Base-by-base conservation (phyloP, 2,888 invertebrate species). In the Mesopsocus fuscifrons region DNA sequence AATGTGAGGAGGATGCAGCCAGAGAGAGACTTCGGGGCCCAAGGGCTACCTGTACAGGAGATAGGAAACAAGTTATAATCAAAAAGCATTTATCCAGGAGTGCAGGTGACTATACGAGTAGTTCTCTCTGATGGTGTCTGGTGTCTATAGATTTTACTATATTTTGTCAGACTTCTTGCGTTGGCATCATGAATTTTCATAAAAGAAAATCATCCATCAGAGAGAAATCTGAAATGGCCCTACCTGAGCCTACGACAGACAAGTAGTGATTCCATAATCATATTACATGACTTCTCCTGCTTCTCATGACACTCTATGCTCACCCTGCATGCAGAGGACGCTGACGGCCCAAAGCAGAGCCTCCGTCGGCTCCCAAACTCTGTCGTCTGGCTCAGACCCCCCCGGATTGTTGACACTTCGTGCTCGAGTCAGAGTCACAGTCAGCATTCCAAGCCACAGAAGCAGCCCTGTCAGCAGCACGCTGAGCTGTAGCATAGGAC, bases 281-380 rank as follows among this genome's bases (percentile, higher is more conserved):
- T n/a, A n/a, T n/a, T n/a, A n/a, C n/a, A n/a, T n/a, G n/a, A n/a
- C n/a, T n/a, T n/a, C n/a, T n/a, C n/a, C n/a, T n/a, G n/a, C n/a
- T n/a, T n/a, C n/a, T n/a, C n/a, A n/a, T n/a, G n/a, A n/a, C n/a
- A n/a, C n/a, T n/a, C n/a, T n/a, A n/a, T n/a, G n/a, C 33, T 26
- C 47, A 72, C 74, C 74, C 67, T 75, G 74, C 59, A 73, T 73
- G 51, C 71, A 72, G 49, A 74, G 64, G 49, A 75, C 69, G 42
- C 72, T 71, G 22, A 69, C 64, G 11, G 71, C 69, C 72, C 73
- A 74, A 34, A 74, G 57, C 1, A 70, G 52, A 1, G 72, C 69
- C 49, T 74, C 74, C 0, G 67, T 64, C 18, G 65, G 62, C 3
- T 57, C 57, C 35, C 54, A 54, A 15, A 51, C 47, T 13, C 49